A percentile compares a stretch with the other conserved stretches of the same genome.
These are phyloP conservation scores for Drosophila littoralis DNA, from an alignment of 1,140 invertebrate genomes.

Conservation along the genomic window DNA sequence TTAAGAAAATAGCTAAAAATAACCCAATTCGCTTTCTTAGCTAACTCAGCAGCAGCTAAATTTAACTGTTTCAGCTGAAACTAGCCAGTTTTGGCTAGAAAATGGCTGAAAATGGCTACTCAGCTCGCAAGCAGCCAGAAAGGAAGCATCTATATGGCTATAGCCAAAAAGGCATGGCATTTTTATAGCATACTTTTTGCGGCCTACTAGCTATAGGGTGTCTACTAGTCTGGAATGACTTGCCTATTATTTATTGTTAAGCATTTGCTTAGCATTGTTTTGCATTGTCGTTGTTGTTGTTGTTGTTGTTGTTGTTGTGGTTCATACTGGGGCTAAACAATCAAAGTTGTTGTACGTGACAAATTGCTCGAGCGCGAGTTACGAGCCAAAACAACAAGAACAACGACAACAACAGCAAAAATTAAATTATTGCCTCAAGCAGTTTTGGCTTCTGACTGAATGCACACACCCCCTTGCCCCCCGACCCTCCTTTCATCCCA, in stretches of 20 bases:
- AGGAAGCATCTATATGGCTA: no score
- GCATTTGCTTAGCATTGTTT: constrained; percentile 26
- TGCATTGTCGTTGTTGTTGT: constrained; percentile 13
- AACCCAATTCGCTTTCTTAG: no score
- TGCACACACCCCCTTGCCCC: constrained; percentile 1
- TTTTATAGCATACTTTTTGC: constrained; percentile 14
- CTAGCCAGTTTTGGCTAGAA: not conserved
- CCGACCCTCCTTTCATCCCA: not conserved
- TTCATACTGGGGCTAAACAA: constrained; percentile 57
- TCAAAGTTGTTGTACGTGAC: constrained; percentile 82
- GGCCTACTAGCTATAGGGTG: constrained; percentile 1
- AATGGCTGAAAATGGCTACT: not conserved
- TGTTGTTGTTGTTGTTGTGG: constrained; percentile 32
- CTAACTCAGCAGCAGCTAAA: no score
- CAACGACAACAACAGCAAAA: constrained; percentile 55
- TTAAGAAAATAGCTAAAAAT: no score
- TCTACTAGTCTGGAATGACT: not conserved
- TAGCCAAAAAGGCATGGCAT: not conserved
- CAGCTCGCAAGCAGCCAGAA: no score
- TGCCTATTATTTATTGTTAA: not conserved
- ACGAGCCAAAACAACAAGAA: constrained; percentile 40
- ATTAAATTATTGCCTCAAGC: constrained; percentile 75
- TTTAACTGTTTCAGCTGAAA: no score
- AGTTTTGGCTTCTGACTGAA: constrained; percentile 33
- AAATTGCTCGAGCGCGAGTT: constrained; percentile 81